Base-by-base conservation (phyloP, 1,140 invertebrate genomes). In the Euwallacea fornicatus region DNA sequence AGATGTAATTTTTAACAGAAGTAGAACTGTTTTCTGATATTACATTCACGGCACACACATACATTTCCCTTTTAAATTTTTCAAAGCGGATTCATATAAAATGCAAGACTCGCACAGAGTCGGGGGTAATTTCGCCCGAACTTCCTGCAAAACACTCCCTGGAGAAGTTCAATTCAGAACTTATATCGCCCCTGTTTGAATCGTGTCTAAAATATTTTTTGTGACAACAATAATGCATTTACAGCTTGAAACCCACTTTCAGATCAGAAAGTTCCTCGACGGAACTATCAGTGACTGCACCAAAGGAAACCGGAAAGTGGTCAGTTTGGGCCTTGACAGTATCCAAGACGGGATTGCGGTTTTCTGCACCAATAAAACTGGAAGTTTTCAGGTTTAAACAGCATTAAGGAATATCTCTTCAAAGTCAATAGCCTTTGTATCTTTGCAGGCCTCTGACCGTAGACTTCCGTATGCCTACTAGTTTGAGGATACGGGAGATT, bases 271-370 rank as follows among this genome's bases (percentile, higher is more conserved):
- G 78, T 42, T 74, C 82, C 13, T 86, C 85, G 10, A 84, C 84
- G 21, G 85, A 85, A 2, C 77, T 87, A 2, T 84, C 83, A 6
- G 83, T 87, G 42, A 77, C 80, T 11, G 84, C 86, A 0, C 86
- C 87, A 0, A 81, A 82, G 7, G 85, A 86, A 77, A 84, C 86
- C 0, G 86, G 87, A 1, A 84, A 86, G 71, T 88, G 86, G 86
- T 85, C 85, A 0, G 79, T 88, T 0, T 87, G 86, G 83, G 85
- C 85, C 2, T 77, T 88, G 0, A 84, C 84, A 0, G 78, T 86
- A 0, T 84, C 86, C 2, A 81, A 81, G 6, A 78, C 75, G 2
- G 80, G 79, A 6, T 82, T 88, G 3, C 80, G 86, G 21, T 86
- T 87, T 78, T 87, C 86, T 0, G 80, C 84, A 0, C 84, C 86